Conservation (phyloP, 2,888 invertebrate genomes). For the Synergus umbraculus region DNA sequence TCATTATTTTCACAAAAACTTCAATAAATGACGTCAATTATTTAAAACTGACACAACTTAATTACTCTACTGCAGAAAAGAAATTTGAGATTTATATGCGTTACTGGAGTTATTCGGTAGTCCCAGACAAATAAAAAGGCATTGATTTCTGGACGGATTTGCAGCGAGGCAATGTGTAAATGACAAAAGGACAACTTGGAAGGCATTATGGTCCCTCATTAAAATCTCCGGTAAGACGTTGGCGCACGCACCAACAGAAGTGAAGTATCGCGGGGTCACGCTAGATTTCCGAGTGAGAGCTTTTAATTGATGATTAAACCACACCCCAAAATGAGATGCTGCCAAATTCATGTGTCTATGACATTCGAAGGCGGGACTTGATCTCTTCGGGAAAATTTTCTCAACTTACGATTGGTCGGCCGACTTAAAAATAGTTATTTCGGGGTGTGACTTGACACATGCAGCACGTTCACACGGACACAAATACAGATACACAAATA, state of each 20-base stretch:
- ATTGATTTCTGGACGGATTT: constrained; percentile 31
- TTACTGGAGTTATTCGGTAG: background rate
- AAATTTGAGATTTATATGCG: too few species aligned
- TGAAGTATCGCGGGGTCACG: constrained; percentile 43
- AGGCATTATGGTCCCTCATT: constrained; percentile 43
- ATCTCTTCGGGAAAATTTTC: constrained; percentile 63
- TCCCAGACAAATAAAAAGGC: background rate
- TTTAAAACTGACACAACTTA: too few species aligned
- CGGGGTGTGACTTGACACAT: constrained; percentile 66
- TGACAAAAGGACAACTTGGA: constrained; percentile 28
- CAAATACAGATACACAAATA: background rate
- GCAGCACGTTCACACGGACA: constrained; percentile 23
- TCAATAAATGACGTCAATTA: too few species aligned
- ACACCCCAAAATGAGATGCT: constrained; percentile 65
- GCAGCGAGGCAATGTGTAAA: constrained; percentile 14
- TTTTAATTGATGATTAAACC: constrained; percentile 66
- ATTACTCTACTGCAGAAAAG: too few species aligned
- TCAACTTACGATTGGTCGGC: constrained; percentile 67
- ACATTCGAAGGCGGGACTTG: constrained; percentile 67
- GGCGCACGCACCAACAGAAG: constrained; percentile 28
- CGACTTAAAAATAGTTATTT: constrained; percentile 71
- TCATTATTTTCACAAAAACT: too few species aligned
- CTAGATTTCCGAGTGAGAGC: constrained; percentile 43
- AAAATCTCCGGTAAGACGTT: constrained; percentile 49
- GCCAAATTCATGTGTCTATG: constrained; percentile 64